phyloP scores from a whole-genome alignment of 2,888 invertebrate genomes.

The Schizotus pectinicornis region DNA sequence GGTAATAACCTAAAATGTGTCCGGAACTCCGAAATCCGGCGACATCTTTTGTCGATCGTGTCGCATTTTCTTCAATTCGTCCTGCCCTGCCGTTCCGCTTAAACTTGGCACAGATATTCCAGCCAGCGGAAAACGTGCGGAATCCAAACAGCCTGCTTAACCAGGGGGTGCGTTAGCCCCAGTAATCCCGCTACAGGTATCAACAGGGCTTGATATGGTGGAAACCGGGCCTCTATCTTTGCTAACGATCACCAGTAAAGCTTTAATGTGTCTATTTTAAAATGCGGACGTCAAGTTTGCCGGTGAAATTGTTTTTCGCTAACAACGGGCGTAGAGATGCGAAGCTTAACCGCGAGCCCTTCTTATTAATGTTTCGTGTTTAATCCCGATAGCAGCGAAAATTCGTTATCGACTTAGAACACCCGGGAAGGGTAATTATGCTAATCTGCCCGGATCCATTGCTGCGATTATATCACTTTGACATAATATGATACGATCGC shows the following conservation, averaged over 20 bases:
- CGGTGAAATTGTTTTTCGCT: neutral
- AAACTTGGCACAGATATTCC: slow-evolving; percentile 20
- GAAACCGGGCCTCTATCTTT: slow-evolving; percentile 37
- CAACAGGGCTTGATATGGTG: slow-evolving; percentile 38
- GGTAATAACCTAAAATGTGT: slow-evolving; percentile 25
- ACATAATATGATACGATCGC: slow-evolving; percentile 14
- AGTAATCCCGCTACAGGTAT: slow-evolving; percentile 43
- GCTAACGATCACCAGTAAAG: slow-evolving; percentile 41
- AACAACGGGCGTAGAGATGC: neutral
- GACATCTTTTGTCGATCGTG: slow-evolving; percentile 29
- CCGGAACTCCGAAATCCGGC: slow-evolving; percentile 30
- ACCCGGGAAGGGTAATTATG: slow-evolving; percentile 41
- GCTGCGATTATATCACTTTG: slow-evolving; percentile 23
- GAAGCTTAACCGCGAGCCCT: slow-evolving; percentile 14
- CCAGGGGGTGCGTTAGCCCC: slow-evolving; percentile 37
- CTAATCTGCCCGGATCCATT: slow-evolving; percentile 34
- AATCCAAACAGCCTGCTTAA: slow-evolving; percentile 44
- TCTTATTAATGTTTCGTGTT: slow-evolving; percentile 26
- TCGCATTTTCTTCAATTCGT: neutral
- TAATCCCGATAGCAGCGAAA: slow-evolving; percentile 28
- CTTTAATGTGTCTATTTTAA: slow-evolving; percentile 44
- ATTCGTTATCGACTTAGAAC: slow-evolving; percentile 41
- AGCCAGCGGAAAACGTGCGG: slow-evolving; percentile 32
- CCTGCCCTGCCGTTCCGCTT: neutral
- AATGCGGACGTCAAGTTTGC: slow-evolving; percentile 7